Conservation (phyloP, 2,888 invertebrate genomes). For the Eilema depressum region DNA sequence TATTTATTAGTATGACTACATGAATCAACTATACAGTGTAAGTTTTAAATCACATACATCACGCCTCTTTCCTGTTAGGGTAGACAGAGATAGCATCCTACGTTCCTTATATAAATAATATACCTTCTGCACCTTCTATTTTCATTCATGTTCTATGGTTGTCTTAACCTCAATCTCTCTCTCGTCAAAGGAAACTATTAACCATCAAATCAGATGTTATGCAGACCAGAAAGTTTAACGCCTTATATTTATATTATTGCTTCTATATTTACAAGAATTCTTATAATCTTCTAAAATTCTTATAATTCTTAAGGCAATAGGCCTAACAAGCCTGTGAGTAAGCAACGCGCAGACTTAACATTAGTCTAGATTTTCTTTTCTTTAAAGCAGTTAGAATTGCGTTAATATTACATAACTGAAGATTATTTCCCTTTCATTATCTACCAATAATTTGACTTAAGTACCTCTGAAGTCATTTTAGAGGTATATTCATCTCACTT, state of each 20-base stretch:
- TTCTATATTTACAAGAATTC: neutral
- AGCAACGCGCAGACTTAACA: neutral
- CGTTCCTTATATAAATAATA: too few relatives aligned
- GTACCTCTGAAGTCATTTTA: too few relatives aligned
- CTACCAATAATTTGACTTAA: too few relatives aligned
- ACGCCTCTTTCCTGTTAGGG: neutral
- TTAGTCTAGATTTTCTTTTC: too few relatives aligned
- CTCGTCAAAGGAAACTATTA: neutral
- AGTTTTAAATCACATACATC: neutral
- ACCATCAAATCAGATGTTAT: neutral
- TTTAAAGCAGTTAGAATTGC: neutral
- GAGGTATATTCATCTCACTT: too few relatives aligned
- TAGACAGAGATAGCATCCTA: neutral
- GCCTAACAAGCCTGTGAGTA: neutral
- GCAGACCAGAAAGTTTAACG: neutral
- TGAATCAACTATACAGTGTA: neutral
- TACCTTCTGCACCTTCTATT: neutral
- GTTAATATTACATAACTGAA: neutral
- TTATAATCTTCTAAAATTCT: too few relatives aligned
- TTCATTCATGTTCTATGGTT: neutral
- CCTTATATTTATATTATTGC: neutral
- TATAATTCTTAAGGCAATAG: neutral
- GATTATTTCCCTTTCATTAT: neutral
- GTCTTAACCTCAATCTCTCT: too few relatives aligned
- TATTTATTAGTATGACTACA: slow-evolving; percentile 2